phyloP scores from a whole-genome alignment of 2,797 vertebrate genomes.

The Peromyscus attwateri region DNA sequence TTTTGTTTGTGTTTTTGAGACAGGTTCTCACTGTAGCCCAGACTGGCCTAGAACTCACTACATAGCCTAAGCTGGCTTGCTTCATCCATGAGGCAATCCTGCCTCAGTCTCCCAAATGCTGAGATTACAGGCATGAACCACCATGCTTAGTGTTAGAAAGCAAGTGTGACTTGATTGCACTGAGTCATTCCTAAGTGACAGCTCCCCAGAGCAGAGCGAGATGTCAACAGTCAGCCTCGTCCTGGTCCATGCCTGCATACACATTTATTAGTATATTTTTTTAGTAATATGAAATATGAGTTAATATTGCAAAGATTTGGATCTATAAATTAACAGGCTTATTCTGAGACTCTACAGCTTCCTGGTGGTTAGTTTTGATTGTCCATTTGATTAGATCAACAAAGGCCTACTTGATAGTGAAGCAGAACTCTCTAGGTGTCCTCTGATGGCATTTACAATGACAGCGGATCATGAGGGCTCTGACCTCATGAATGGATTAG shows the following conservation, averaged over 20 bases:
- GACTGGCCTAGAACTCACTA: background rate
- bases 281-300: background rate
- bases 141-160: background rate
- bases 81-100: background rate
- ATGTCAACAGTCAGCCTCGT: background rate
- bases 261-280: background rate
- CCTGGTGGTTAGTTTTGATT: background rate
- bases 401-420: background rate
- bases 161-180: background rate
- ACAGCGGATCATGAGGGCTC: background rate
- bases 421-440: background rate
- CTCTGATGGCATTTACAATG: background rate
- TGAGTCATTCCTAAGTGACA: background rate
- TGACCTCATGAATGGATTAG: background rate
- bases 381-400: background rate
- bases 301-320: conserved; percentile 6
- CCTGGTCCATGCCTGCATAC: background rate
- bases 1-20: background rate
- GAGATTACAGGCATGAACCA: background rate
- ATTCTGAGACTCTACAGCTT: background rate
- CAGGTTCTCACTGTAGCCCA: background rate
- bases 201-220: background rate
- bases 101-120: background rate
- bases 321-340: conserved; percentile 16
- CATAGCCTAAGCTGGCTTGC: background rate